Evolutionary conservation across 2,797 vertebrate genomes (phyloP).

Genomic region (Pipistrellus kuhlii): DNA sequence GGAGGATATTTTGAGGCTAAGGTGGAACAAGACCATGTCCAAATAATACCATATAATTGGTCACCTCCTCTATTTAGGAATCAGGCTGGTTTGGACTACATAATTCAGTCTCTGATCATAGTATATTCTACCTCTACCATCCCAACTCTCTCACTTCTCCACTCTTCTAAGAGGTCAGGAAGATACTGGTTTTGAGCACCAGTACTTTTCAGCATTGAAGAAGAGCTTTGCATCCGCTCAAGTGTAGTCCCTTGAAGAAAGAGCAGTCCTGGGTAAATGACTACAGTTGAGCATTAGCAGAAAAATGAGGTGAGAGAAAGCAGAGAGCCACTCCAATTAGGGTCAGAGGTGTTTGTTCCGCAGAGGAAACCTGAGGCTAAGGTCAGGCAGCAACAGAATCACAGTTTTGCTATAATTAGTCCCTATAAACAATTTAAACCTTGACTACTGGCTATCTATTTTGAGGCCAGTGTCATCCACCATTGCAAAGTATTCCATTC

Average conservation of each 20-base stretch:
- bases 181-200: background rate
- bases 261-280: background rate
- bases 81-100: background rate
- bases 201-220: background rate
- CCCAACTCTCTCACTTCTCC: background rate
- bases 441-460: background rate
- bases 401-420: background rate
- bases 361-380: background rate
- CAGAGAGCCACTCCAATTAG: background rate
- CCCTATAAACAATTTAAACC: background rate
- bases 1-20: conserved; percentile 19
- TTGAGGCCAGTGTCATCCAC: background rate
- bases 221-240: background rate
- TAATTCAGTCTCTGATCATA: background rate
- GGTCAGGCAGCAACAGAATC: background rate
- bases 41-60: background rate
- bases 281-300: background rate
- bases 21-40: background rate
- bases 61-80: background rate
- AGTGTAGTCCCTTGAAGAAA: background rate
- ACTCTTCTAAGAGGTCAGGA: conserved; percentile 33
- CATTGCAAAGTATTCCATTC: background rate
- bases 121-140: background rate
- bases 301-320: background rate
- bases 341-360: background rate